Conservation (phyloP, 92 coral and sea anemone genomes). For the Porites cylindrica region DNA sequence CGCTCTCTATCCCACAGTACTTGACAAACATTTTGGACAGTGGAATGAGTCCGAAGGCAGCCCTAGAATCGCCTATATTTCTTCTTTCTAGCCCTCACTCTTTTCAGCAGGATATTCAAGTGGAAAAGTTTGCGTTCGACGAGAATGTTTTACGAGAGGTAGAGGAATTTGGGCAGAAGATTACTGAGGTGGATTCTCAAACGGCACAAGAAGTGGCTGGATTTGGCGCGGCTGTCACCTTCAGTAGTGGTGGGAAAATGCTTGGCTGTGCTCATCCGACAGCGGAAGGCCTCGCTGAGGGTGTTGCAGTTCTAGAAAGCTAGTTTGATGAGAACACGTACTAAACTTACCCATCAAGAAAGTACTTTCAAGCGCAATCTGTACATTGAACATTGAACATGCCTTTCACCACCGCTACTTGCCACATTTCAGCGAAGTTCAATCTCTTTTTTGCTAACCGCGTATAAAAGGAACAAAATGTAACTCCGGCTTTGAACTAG, state of each 20-base stretch:
- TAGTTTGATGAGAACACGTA: neutral
- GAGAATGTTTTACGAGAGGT: slow-evolving; percentile 67
- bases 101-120: slow-evolving; percentile 77
- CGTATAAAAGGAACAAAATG: no score
- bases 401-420: no score
- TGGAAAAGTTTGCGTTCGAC: slow-evolving; percentile 77
- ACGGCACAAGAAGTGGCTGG: slow-evolving; percentile 65
- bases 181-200: slow-evolving; percentile 74
- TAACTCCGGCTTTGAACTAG: no score
- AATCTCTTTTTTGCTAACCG: no score
- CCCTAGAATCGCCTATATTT: slow-evolving; percentile 80
- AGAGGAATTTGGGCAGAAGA: slow-evolving; percentile 70
- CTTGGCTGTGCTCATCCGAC: slow-evolving; percentile 85
- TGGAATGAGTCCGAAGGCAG: slow-evolving; percentile 84
- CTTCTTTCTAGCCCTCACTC: slow-evolving; percentile 70
- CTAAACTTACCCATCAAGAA: neutral
- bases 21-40: slow-evolving; percentile 85
- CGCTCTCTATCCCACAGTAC: slow-evolving; percentile 77
- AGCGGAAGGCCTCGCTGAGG: slow-evolving; percentile 86
- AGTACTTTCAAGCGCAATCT: neutral
- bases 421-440: no score
- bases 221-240: slow-evolving; percentile 75
- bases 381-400: no score
- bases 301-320: slow-evolving; percentile 25
- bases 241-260: slow-evolving; percentile 52